These are phyloP conservation scores for Halesus radiatus DNA, from an alignment of 1,140 invertebrate species.

Conservation along the genomic window DNA sequence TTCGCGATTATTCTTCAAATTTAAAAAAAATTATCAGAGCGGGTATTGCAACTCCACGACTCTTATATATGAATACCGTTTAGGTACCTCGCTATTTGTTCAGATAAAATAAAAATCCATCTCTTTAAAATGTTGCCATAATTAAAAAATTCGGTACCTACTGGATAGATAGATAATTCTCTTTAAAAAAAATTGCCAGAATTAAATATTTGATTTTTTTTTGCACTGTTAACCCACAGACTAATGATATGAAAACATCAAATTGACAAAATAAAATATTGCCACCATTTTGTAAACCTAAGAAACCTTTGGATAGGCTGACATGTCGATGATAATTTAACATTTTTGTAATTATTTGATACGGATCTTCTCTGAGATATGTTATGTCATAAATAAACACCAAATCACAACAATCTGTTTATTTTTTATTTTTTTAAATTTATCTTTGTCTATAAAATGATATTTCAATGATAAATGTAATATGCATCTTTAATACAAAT, in stretches of 20 bases:
- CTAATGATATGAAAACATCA: constrained; percentile 25
- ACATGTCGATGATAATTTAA: constrained; percentile 4
- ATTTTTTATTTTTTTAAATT: not conserved
- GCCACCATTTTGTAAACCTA: constrained; percentile 21
- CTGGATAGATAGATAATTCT: too few relatives aligned
- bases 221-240: not conserved
- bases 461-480: constrained; percentile 15
- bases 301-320: constrained; percentile 1
- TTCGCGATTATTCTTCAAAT: too few relatives aligned
- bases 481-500: constrained; percentile 8
- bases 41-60: too few relatives aligned
- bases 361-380: constrained; percentile 23
- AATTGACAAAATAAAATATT: constrained; percentile 39
- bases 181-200: too few relatives aligned
- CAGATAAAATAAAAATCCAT: too few relatives aligned
- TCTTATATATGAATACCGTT: too few relatives aligned
- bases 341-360: constrained; percentile 15
- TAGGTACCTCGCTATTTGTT: too few relatives aligned
- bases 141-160: too few relatives aligned
- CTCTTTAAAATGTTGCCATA: too few relatives aligned
- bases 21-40: too few relatives aligned
- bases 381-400: constrained; percentile 9
- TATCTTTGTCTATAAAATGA: not conserved
- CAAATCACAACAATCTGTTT: constrained; percentile 7
- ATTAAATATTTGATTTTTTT: too few relatives aligned